phyloP scores from a whole-genome alignment of 2,113 vertebrate species.

The Opisthocomus hoazin region DNA sequence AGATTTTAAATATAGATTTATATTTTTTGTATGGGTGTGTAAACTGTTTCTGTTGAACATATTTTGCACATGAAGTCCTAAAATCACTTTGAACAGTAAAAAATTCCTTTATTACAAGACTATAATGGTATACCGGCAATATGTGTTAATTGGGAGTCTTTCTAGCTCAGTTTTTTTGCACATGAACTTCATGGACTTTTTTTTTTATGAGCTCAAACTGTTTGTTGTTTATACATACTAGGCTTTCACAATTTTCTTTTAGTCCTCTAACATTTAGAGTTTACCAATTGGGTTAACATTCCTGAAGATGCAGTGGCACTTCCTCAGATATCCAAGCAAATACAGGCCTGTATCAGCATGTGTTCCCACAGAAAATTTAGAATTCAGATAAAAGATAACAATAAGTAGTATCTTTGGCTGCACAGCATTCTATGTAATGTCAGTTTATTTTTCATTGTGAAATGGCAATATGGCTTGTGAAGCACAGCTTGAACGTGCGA shows the following conservation, averaged over 20 bases:
- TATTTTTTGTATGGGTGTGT: neutral
- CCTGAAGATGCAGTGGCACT: neutral
- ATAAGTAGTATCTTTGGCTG: neutral
- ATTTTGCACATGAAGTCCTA: neutral
- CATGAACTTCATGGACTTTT: rapidly evolving
- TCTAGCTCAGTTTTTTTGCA: neutral
- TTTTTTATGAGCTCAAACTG: neutral
- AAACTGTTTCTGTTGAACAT: neutral
- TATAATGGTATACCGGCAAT: neutral
- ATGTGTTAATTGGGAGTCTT: neutral
- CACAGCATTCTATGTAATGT: neutral
- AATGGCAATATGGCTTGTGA: neutral
- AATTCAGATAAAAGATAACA: neutral
- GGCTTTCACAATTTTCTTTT: neutral
- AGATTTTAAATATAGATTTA: neutral
- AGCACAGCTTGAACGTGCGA: neutral
- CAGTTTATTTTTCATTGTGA: neutral
- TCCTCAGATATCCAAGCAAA: neutral
- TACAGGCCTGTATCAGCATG: neutral
- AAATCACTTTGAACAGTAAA: neutral
- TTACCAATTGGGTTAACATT: neutral
- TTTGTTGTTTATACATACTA: neutral
- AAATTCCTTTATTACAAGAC: neutral
- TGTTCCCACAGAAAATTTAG: neutral
- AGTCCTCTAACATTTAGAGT: neutral